phyloP scores from a whole-genome alignment of 2,113 vertebrate species.

The Lophius piscatorius region DNA sequence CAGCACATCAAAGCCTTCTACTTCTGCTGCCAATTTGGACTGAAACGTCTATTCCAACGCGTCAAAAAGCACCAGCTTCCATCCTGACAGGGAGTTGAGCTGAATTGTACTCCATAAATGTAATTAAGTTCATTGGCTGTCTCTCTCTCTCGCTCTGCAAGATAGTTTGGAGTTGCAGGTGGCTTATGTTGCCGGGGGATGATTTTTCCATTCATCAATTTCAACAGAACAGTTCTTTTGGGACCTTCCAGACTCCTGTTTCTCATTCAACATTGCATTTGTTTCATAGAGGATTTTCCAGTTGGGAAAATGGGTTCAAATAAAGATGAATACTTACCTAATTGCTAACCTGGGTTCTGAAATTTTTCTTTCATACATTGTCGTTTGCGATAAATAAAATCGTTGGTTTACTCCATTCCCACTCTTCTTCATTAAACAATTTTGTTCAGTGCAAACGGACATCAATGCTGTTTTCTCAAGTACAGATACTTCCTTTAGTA shows the following conservation, averaged over 20 bases:
- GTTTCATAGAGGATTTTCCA: conserved; percentile 24
- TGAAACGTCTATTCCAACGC: conserved; percentile 26
- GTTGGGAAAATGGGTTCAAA: too few relatives aligned
- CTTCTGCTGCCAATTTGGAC: conserved; percentile 58
- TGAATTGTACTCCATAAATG: conserved; percentile 61
- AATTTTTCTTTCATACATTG: too few relatives aligned
- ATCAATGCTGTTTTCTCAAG: too few relatives aligned
- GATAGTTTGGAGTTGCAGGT: conserved; percentile 49
- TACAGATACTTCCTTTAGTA: too few relatives aligned
- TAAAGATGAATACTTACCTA: too few relatives aligned
- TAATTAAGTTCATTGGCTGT: conserved; percentile 51
- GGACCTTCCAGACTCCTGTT: conserved; percentile 47
- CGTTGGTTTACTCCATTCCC: too few relatives aligned
- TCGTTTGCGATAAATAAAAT: too few relatives aligned
- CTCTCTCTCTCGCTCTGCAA: conserved; percentile 38
- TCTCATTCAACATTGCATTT: conserved; percentile 31
- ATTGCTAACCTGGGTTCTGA: too few relatives aligned
- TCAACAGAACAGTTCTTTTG: conserved; percentile 44
- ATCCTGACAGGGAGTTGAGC: conserved; percentile 54
- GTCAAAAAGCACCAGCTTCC: conserved; percentile 40
- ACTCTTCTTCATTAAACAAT: too few relatives aligned
- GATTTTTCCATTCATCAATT: conserved; percentile 62
- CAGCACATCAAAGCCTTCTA: conserved; percentile 56
- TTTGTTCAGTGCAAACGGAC: too few relatives aligned
- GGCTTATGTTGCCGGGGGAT: conserved; percentile 42